Base-by-base conservation (phyloP, 1,140 invertebrate species). In the Drosophila bocqueti region DNA sequence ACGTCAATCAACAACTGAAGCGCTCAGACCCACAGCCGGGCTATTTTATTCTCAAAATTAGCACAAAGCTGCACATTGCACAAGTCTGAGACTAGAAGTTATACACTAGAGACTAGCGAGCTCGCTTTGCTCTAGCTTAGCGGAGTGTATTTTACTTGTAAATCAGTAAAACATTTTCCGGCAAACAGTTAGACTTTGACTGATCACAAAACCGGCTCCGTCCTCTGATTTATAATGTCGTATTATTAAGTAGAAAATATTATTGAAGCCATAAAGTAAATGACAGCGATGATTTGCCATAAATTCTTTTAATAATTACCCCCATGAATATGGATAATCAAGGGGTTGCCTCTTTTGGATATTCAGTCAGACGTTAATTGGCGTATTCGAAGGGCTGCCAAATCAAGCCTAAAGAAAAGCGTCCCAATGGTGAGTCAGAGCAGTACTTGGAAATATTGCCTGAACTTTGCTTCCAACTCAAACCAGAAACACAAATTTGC, bases 21-120 rank as follows among this genome's bases (percentile, higher is more conserved):
- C 52, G 31, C 13, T 34, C 21, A 21, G 24, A 21, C 40, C 34
- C 21, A 42, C 36, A 24, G 59, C 26, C 74, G 43, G 34, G 77
- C 85, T 75, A 75, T 89, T 89, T 89, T 84, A 90, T 87, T 84
- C 81, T 81, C 49, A 36, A 57, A 81, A 65, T 72, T 75, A 79
- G 79, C 75, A 67, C 69, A 81, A 49, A 31, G 7, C 18, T 49
- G 50, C 52, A 61, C 29, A 81, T 65, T 71, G 43, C 62, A 57
- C 54, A 61, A 61, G 45, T 61, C 21, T 36, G 36, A 42, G 18
- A 55, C 58, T 77, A 59, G 40, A 45, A 15, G 11, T 13, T 38
- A 38, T 5, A 38, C 34, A 52, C 57, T 76, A 61, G 38, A 57
- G 43, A 59, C 46, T 52, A 42, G 57, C 21, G n/a, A 62, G 42